Base-by-base conservation (phyloP, 2,113 vertebrate genomes). In the Atherinomorus stipes region DNA sequence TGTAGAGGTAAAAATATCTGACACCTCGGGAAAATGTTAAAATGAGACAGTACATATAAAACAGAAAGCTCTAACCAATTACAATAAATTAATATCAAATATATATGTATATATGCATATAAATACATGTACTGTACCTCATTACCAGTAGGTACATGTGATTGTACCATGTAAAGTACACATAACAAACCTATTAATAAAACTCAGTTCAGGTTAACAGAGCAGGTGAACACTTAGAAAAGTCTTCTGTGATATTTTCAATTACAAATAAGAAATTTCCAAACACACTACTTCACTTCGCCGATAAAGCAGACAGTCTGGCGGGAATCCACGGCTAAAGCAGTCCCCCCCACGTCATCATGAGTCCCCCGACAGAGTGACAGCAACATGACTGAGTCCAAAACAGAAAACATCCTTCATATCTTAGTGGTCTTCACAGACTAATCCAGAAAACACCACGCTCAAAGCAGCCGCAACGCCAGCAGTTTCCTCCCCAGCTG, bases 51-150 rank as follows among this genome's bases (percentile, higher is more conserved):
- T 78, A 85, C 42, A 89, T 79, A 86, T 69, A 53, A 76, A 73
- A 81, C 77, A 89, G 65, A 86, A 38, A 85, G 18, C 63, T 78
- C 52, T 61, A 82, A 84, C 83, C 56, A 88, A 92, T 91, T 85
- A 88, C 28, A 90, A 91, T 89, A 92, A 91, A 93, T 92, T 74
- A 90, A 84, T 81, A 66, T 76, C 54, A 87, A 70, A 85, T 67
- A 88, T 73, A 76, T 64, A 60, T 60, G 59, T 58, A 42, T 64
- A 45, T 23, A 50, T 67, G 15, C 28, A 76, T 67, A 85, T 57
- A 12, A 49, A 37, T 65, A 69, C 49, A 58, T 53, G 38, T 62
- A 54, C 25, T 53, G 38, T 62, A 54, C 25, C 66, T 56, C 16
- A 72, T 53, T 45, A 21, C 12, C 19, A 37, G 61, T 73, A 52